A percentile compares a stretch with the other conserved stretches of the same genome.
phyloP scores from a whole-genome alignment of 2,797 vertebrate genomes.

The Enteromius afrohamiltoni region DNA sequence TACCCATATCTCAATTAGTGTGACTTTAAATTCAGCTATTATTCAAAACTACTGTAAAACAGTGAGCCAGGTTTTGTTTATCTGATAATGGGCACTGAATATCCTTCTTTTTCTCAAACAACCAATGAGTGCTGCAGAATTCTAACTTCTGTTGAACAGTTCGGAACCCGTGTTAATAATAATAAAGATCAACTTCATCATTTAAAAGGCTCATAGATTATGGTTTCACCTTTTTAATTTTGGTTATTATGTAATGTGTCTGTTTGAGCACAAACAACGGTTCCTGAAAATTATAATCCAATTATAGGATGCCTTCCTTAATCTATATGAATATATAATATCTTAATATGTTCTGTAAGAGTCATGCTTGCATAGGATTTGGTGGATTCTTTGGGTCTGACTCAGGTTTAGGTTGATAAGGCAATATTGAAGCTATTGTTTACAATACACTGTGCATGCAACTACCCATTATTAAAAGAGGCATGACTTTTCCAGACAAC shows the following conservation, averaged over 20 bases:
- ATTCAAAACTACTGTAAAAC: slow-evolving; percentile 72
- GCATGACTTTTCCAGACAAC: neutral
- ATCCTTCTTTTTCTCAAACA: neutral
- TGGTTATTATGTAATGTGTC: neutral
- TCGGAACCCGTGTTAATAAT: neutral
- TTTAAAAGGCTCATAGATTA: neutral
- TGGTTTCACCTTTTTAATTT: neutral
- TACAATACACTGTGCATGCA: neutral
- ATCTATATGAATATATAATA: neutral
- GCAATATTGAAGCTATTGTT: neutral
- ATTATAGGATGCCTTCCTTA: neutral
- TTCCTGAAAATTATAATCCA: too few relatives aligned
- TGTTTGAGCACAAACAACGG: neutral
- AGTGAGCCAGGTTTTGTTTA: slow-evolving; percentile 72
- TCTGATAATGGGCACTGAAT: slow-evolving; percentile 58
- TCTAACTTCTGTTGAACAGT: neutral
- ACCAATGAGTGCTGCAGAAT: neutral
- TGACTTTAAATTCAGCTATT: slow-evolving; percentile 71
- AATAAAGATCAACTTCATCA: neutral
- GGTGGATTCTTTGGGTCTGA: neutral
- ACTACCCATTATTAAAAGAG: neutral
- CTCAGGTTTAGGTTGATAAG: neutral
- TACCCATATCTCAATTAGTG: slow-evolving; percentile 71
- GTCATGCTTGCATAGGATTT: neutral
- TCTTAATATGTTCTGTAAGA: neutral